phyloP scores from a whole-genome alignment of 2,797 vertebrate species.

The Aldrovandia affinis region DNA sequence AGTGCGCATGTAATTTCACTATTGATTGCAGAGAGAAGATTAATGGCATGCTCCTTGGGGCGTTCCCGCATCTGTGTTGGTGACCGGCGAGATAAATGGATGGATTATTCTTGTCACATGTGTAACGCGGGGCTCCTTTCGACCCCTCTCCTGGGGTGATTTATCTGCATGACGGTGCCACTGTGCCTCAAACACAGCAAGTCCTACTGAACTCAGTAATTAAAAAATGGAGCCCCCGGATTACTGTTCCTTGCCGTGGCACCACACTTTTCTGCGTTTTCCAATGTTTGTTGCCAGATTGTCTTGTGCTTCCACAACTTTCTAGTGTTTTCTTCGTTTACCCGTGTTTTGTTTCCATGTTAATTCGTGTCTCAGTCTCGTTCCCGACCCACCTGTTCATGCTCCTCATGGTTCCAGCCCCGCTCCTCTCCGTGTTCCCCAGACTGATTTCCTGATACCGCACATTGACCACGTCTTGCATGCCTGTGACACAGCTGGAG shows the following conservation, averaged over 20 bases:
- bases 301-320: no score
- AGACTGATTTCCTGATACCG: no score
- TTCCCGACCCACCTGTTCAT: no score
- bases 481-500: no score
- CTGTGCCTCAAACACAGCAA: conserved; percentile 7
- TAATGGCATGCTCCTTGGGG: conserved; percentile 41
- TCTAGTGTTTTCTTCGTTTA: no score
- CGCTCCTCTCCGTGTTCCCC: no score
- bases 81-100: conserved; percentile 40
- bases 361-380: no score
- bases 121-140: conserved; percentile 21
- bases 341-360: no score
- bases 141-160: conserved; percentile 20
- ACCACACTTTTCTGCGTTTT: not conserved
- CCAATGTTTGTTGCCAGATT: no score
- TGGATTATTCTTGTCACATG: conserved; percentile 43
- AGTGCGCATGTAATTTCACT: conserved; percentile 39
- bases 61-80: conserved; percentile 46
- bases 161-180: conserved; percentile 30
- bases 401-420: no score
- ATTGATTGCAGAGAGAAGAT: conserved; percentile 47
- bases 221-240: conserved; percentile 26
- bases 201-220: conserved; percentile 29
- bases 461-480: no score
- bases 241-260: not conserved